A percentile compares a stretch with the other conserved stretches of the same genome.
Conservation (phyloP, 2,888 invertebrate genomes). For the Myopa testacea region DNA sequence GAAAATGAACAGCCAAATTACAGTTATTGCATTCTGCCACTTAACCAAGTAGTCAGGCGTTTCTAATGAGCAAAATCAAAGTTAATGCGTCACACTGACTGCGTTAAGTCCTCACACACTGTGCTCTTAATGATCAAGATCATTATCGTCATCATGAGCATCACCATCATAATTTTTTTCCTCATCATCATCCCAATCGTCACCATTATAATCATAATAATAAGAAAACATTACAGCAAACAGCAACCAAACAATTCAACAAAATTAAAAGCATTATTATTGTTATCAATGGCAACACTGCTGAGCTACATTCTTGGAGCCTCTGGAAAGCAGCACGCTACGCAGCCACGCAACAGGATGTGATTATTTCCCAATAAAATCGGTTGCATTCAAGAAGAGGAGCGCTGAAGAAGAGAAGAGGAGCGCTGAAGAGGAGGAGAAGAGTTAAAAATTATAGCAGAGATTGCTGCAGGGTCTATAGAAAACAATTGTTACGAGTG, state of each 20-base stretch:
- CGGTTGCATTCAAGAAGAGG: neutral
- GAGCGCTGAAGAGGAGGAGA: neutral
- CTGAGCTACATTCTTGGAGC: neutral
- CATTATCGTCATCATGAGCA: no score
- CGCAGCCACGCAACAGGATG: conserved; percentile 20
- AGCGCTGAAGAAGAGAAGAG: neutral
- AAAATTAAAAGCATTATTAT: neutral
- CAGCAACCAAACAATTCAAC: neutral
- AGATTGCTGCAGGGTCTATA: neutral
- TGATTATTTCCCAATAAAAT: conserved; percentile 23
- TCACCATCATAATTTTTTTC: neutral
- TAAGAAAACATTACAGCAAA: neutral
- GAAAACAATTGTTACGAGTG: neutral
- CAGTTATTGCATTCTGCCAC: no score
- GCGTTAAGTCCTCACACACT: no score
- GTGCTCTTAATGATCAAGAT: no score
- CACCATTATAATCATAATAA: no score
- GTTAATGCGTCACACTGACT: no score
- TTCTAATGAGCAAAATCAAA: no score
- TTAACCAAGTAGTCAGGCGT: no score
- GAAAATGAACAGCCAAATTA: no score
- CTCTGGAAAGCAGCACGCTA: neutral
- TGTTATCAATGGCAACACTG: conserved; percentile 2
- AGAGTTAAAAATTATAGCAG: neutral
- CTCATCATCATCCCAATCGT: no score